Evolutionary conservation across 2,888 invertebrate species (phyloP).

Genomic region (Brachyptera risi): DNA sequence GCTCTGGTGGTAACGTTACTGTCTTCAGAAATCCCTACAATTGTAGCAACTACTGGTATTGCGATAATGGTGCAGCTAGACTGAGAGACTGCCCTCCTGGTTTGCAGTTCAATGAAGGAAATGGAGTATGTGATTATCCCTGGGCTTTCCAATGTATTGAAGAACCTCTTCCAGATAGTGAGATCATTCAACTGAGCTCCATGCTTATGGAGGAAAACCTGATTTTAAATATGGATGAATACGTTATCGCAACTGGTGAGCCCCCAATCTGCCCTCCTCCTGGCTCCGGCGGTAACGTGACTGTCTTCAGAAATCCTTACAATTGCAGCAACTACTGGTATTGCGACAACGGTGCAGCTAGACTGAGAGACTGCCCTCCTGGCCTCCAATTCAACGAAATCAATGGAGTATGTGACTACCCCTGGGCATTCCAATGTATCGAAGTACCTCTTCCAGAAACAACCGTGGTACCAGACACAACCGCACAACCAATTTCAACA

Average conservation of each 20-base stretch:
- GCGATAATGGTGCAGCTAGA: conserved; percentile 7
- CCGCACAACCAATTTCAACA: no score
- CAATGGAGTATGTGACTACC: neutral
- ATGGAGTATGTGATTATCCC: conserved; percentile 11
- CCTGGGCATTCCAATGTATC: neutral
- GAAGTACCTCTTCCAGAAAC: neutral
- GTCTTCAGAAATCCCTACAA: conserved; percentile 12
- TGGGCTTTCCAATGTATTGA: conserved; percentile 18
- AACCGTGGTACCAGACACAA: neutral
- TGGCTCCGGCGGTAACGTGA: neutral
- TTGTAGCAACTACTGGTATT: conserved; percentile 19
- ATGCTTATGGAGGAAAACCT: neutral
- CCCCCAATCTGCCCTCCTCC: neutral
- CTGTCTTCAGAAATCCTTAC: neutral
- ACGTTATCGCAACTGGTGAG: no score
- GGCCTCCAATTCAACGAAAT: neutral
- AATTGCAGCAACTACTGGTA: conserved; percentile 17
- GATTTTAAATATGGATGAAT: no score
- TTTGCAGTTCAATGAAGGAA: conserved; percentile 16
- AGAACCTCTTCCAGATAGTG: neutral
- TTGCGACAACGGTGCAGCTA: conserved; percentile 20
- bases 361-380: neutral
- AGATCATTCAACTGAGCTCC: neutral
- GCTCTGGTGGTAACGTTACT: neutral
- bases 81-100: conserved; percentile 4